Base-by-base conservation (phyloP, 2,888 invertebrate genomes). In the Syrphus vitripennis region DNA sequence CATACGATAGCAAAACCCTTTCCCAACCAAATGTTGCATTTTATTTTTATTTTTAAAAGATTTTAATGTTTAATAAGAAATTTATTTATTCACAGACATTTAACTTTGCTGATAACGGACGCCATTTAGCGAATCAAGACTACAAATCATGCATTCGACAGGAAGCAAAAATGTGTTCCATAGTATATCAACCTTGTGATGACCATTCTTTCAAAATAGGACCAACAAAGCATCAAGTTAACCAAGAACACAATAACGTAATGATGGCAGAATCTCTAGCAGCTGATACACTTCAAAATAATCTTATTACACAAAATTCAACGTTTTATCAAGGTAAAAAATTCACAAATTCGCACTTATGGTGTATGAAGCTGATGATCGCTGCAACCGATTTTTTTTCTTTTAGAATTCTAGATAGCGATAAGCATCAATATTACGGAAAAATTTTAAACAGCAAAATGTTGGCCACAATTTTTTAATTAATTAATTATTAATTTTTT, bases 21-120 rank as follows among this genome's bases (percentile, higher is more conserved):
- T n/a, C n/a, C n/a, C n/a, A n/a, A n/a, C n/a, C n/a, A n/a, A n/a
- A n/a, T n/a, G n/a, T n/a, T n/a, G n/a, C n/a, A n/a, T n/a, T n/a
- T n/a, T n/a, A n/a, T n/a, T 69, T 69, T 2, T 3, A 55, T 21
- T 10, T 53, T 26, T 0, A 24, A 53, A 26, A 16, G 16, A 16
- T n/a, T 42, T 4, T 16, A 19, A 21, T 21, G 48, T 12, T 21
- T 26, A n/a, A n/a, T n/a, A n/a, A n/a, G 7, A 26, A 16, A 42
- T 40, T 5, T 37, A 26, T 40, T 26, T 26, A 31, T 42, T 65
- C 75, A 83, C 95, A 95, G 92, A 96, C 97, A 0, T 95, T 97
- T 92, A 97, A 97, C 92, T 97, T 95, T 90, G 96, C 97, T 0
- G 95, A 95, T 29, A 97, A 97, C 89, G 97, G 97, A 0, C 94